Conservation (phyloP, 2,797 vertebrate genomes). For the Masticophis lateralis region DNA sequence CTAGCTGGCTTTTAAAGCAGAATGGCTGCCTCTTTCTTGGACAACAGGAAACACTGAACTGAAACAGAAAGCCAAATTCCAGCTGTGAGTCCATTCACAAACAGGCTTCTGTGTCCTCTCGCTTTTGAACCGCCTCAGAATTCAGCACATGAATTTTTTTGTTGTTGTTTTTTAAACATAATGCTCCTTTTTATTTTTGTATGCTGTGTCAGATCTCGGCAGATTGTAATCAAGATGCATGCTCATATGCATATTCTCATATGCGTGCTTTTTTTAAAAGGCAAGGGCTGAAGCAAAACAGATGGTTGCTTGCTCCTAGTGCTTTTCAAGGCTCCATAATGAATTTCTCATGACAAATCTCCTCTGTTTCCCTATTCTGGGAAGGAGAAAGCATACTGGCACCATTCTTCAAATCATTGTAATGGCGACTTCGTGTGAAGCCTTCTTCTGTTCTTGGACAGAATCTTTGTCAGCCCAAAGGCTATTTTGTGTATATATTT, state of each 20-base stretch:
- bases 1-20: background rate
- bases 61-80: background rate
- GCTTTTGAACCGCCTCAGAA: background rate
- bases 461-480: background rate
- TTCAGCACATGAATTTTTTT: background rate
- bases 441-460: background rate
- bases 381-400: background rate
- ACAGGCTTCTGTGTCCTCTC: background rate
- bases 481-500: background rate
- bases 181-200: background rate
- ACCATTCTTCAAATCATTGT: background rate
- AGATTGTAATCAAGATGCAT: background rate
- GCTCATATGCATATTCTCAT: background rate
- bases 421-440: background rate
- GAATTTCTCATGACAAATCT: background rate
- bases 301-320: background rate
- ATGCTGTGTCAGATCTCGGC: background rate
- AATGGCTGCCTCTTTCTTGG: background rate
- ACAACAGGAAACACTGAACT: background rate
- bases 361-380: background rate
- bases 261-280: background rate
- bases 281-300: background rate
- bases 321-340: background rate
- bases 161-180: background rate
- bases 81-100: background rate